Evolutionary conservation across 2,888 invertebrate genomes (phyloP), one percentile per base, ranked within the genome.

Genomic region (Craniophora ligustri): DNA sequence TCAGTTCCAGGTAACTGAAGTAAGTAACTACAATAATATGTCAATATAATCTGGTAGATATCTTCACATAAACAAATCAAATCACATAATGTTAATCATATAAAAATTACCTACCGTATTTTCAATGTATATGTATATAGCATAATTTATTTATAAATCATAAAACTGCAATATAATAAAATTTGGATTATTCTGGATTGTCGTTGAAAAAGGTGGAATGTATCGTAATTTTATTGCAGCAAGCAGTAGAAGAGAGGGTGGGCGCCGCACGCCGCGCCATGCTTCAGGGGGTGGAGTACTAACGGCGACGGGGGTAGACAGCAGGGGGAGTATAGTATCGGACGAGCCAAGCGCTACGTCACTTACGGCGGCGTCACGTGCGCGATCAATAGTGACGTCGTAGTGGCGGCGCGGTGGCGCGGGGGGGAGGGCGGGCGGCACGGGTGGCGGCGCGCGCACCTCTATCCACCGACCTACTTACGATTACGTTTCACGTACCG

Each of bases 301-400:
- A n/a, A 57, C 50, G 64, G 55, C 65, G 41, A 53, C 44, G 70
- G 65, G 79, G 76, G 67, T 68, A 68, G 76, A 64, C 72, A 64
- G 76, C n/a, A 70, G 70, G 71, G 30, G 19, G 75, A 85, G 86
- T 78, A 84, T 88, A 88, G 85, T 87, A 91, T 80, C 82, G 85
- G 81, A 75, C 80, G 81, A 79, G 82, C 82, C 84, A 78, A 78
- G 71, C 78, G 76, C 91, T 92, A 92, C 92, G 93, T 92, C 91
- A 92, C 85, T 87, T 82, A 89, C 89, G 91, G 91, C 89, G 91
- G 91, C 88, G 91, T 91, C 88, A 92, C 91, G 91, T 91, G 92
- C 86, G 51, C 88, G 91, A 93, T 93, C 93, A 88, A 93, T 93
- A 92, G 81, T 92, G 92, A 92, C 92, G 92, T 92, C 84, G 87